Conservation (phyloP, 37 sponge, comb jelly and placozoan species). For the Spongilla lacustris region DNA sequence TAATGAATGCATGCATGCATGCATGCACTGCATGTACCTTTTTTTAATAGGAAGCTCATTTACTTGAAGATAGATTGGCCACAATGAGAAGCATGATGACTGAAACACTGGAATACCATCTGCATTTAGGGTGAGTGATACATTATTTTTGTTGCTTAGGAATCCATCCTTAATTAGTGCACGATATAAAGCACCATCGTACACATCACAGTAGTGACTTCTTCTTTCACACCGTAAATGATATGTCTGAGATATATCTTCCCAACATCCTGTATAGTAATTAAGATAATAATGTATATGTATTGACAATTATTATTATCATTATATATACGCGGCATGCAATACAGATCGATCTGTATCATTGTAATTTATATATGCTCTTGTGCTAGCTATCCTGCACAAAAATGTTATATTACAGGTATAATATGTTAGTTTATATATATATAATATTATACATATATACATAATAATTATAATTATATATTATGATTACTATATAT, state of each 20-base stretch:
- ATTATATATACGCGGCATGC: not conserved
- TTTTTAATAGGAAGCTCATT: conserved; percentile 48
- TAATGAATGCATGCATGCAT: not conserved
- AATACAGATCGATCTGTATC: not conserved
- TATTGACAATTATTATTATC: not conserved
- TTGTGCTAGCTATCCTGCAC: conserved; percentile 5
- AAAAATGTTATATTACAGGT: not conserved
- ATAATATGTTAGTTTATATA: no score
- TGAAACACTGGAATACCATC: conserved; percentile 51
- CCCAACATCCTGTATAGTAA: not conserved
- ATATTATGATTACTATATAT: no score
- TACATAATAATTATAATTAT: no score
- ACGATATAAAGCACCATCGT: conserved; percentile 46
- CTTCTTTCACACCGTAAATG: not conserved
- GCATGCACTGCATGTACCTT: conserved; percentile 15
- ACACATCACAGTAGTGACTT: conserved; percentile 28
- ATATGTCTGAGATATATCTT: not conserved
- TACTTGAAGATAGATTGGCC: conserved; percentile 54
- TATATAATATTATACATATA: no score
- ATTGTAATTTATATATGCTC: no score
- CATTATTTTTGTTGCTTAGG: conserved; percentile 17
- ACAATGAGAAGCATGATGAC: conserved; percentile 46
- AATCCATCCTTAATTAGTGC: conserved; percentile 28
- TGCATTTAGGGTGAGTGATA: conserved; percentile 39
- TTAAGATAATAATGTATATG: not conserved